phyloP scores from a whole-genome alignment of 2,888 invertebrate genomes.

The Willowsia nigromaculata region DNA sequence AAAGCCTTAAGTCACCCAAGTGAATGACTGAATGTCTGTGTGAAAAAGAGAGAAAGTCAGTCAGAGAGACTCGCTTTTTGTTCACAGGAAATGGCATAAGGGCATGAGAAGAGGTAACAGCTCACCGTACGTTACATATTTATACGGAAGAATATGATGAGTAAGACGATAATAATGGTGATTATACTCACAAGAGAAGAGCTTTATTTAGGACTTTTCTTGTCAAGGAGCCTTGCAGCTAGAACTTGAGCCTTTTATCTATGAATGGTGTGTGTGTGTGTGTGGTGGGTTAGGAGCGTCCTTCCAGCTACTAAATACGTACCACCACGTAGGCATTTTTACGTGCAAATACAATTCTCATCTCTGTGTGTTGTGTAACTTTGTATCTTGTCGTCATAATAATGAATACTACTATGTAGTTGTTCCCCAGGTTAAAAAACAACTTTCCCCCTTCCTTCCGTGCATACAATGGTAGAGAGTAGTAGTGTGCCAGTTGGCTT shows the following conservation, averaged over 20 bases:
- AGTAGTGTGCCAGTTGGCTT: background rate
- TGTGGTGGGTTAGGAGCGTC: too few relatives aligned
- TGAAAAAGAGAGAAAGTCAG: background rate
- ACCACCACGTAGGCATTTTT: background rate
- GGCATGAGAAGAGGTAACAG: background rate
- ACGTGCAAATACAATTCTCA: background rate
- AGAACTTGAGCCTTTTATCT: background rate
- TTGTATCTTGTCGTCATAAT: background rate
- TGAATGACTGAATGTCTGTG: background rate
- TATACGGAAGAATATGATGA: slow-evolving; percentile 12
- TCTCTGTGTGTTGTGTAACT: background rate
- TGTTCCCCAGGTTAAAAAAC: background rate
- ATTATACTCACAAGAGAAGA: background rate
- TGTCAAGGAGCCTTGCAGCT: background rate
- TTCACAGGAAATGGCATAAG: background rate
- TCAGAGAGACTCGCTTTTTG: background rate
- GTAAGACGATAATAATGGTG: slow-evolving; percentile 6
- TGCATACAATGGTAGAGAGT: too few relatives aligned
- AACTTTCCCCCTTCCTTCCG: background rate
- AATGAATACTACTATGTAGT: background rate
- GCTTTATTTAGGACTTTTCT: slow-evolving; percentile 4
- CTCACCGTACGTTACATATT: background rate
- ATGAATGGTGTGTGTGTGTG: too few relatives aligned
- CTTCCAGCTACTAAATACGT: background rate
- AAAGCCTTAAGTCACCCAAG: background rate